Evolutionary conservation across 2,888 invertebrate genomes (phyloP), one percentile per base, ranked within the genome.

Genomic region (Vesta saturnalis): DNA sequence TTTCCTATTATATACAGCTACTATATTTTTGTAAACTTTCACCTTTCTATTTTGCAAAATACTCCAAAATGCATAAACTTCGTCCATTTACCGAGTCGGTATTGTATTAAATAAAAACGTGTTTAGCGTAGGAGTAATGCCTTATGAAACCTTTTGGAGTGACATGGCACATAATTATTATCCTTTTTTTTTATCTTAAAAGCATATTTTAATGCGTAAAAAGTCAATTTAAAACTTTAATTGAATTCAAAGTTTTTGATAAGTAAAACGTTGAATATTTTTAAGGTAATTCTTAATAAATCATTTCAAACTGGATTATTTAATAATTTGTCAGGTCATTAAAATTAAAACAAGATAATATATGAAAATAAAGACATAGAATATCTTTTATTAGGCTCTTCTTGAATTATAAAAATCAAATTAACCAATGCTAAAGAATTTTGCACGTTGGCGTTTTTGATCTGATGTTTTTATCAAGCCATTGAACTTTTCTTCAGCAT

Each of bases 1-100:
- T 60, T 62, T 58, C 58, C 57, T 58, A 66, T 66, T 60, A 49
- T 21, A n/a, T n/a, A n/a, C n/a, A n/a, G n/a, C n/a, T n/a, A n/a
- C n/a, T n/a, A n/a, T n/a, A n/a, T n/a, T n/a, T n/a, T n/a, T n/a
- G n/a, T n/a, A n/a, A n/a, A n/a, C n/a, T n/a, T n/a, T n/a, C n/a
- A n/a, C n/a, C n/a, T n/a, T n/a, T n/a, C n/a, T n/a, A n/a, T n/a
- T n/a, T n/a, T n/a, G n/a, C n/a, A n/a, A n/a, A n/a, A n/a, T n/a
- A n/a, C n/a, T n/a, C n/a, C n/a, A n/a, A n/a, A n/a, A n/a, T n/a
- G n/a, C n/a, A n/a, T n/a, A n/a, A n/a, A n/a, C n/a, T n/a, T n/a
- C n/a, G n/a, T n/a, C n/a, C n/a, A n/a, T n/a, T n/a, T n/a, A n/a
- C n/a, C n/a, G n/a, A 39, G 39, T 39, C 5, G 30, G 30, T 30